Conservation (phyloP, 2,888 invertebrate species). For the Mycalesis mineus region DNA sequence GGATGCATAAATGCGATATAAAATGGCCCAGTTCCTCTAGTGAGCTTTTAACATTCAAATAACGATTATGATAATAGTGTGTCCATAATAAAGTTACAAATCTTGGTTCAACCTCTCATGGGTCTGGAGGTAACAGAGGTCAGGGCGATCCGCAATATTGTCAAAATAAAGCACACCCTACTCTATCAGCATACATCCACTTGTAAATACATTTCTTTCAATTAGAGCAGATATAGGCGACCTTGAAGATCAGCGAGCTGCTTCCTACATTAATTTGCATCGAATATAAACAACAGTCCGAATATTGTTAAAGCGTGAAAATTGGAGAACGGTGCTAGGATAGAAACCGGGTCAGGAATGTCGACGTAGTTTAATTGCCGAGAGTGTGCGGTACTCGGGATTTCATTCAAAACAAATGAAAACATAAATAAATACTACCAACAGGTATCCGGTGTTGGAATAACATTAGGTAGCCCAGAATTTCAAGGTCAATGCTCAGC, state of each 20-base stretch:
- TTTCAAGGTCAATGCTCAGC: too few relatives aligned
- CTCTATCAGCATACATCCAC: constrained; percentile 21
- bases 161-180: constrained; percentile 8
- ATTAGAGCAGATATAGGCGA: constrained; percentile 31
- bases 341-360: constrained; percentile 19
- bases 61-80: too few relatives aligned
- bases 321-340: constrained; percentile 10
- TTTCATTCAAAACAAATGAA: background rate
- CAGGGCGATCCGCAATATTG: background rate
- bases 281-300: constrained; percentile 11
- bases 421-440: background rate
- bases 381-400: constrained; percentile 8
- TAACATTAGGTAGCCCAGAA: background rate
- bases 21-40: too few relatives aligned
- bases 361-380: constrained; percentile 4
- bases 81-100: too few relatives aligned
- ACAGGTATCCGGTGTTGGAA: background rate
- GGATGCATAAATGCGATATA: too few relatives aligned
- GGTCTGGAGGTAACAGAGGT: too few relatives aligned
- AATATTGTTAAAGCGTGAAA: constrained; percentile 12
- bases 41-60: too few relatives aligned
- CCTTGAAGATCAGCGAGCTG: constrained; percentile 26
- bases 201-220: constrained; percentile 32
- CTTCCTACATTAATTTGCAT: constrained; percentile 27
- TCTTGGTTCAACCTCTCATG: too few relatives aligned